phyloP scores from a whole-genome alignment of 2,113 vertebrate genomes.

The Oreochromis spilurus region DNA sequence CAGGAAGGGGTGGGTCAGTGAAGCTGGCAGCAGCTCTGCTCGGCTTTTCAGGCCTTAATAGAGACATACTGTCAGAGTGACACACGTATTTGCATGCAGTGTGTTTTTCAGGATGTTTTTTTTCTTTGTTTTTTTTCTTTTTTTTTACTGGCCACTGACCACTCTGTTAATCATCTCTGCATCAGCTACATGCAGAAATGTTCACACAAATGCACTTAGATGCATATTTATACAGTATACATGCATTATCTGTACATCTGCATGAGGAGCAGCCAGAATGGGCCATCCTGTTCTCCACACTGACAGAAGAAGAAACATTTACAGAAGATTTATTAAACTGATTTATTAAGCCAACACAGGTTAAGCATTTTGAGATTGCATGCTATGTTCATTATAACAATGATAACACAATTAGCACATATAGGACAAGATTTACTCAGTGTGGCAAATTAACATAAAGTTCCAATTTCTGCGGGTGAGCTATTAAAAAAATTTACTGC shows the following conservation, averaged over 20 bases:
- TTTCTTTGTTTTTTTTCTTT: conserved; percentile 63
- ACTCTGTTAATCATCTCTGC: conserved; percentile 90
- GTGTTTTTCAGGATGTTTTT: conserved; percentile 84
- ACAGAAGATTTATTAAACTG: not conserved
- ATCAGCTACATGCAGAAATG: conserved; percentile 60
- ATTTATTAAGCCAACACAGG: not conserved
- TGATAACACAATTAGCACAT: not conserved
- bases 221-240: not conserved
- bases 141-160: conserved; percentile 78
- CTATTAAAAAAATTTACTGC: not conserved
- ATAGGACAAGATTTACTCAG: not conserved
- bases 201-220: not conserved
- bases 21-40: conserved; percentile 78
- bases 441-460: not conserved
- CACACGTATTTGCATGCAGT: conserved; percentile 96
- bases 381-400: not conserved
- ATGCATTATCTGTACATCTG: not conserved
- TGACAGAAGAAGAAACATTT: conserved; percentile 60
- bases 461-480: not conserved
- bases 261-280: not conserved
- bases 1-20: conserved; percentile 79
- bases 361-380: not conserved
- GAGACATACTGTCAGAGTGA: conserved; percentile 98
- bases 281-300: not conserved
- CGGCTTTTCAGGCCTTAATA: conserved; percentile 83